These are phyloP conservation scores for Aviceda subcristata DNA, from an alignment of 2,113 vertebrate genomes.

Conservation along the genomic window DNA sequence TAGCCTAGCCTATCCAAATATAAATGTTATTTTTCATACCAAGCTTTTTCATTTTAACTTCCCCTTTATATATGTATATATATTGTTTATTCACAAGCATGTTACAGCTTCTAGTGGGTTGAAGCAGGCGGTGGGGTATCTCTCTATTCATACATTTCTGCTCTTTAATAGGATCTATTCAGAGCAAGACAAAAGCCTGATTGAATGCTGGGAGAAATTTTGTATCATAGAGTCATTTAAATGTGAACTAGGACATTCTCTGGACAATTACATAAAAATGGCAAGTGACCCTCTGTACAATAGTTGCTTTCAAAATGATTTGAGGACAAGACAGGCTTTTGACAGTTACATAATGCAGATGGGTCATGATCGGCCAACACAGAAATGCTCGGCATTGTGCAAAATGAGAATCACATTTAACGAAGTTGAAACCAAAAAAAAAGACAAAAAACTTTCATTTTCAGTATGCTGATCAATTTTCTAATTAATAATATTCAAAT, in stretches of 20 bases:
- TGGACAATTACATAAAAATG: slow-evolving; percentile 63
- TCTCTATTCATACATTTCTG: slow-evolving; percentile 38
- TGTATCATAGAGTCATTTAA: slow-evolving; percentile 52
- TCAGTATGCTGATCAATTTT: background rate
- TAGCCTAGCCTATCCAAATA: background rate
- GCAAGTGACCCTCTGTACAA: slow-evolving; percentile 43
- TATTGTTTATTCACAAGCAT: slow-evolving; percentile 25
- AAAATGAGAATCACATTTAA: background rate
- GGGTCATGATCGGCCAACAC: slow-evolving; percentile 2
- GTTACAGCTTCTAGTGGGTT: background rate
- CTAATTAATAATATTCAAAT: background rate
- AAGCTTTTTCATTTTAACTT: background rate
- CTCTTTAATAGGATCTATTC: slow-evolving; percentile 47
- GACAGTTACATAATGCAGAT: slow-evolving; percentile 59
- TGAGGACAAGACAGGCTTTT: slow-evolving; percentile 53
- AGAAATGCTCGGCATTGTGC: slow-evolving; percentile 15
- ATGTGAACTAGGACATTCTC: slow-evolving; percentile 61
- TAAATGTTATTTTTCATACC: background rate
- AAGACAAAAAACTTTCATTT: background rate
- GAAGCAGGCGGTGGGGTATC: slow-evolving; percentile 12
- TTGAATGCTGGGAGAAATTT: slow-evolving; percentile 58
- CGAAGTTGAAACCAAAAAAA: background rate
- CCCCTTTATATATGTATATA: background rate
- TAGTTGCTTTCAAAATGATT: slow-evolving; percentile 54
- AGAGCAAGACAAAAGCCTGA: slow-evolving; percentile 47